Evolutionary conservation across 2,113 vertebrate species (phyloP), one percentile per base, ranked within the genome.

Genomic region (Colistium nudipinnis): DNA sequence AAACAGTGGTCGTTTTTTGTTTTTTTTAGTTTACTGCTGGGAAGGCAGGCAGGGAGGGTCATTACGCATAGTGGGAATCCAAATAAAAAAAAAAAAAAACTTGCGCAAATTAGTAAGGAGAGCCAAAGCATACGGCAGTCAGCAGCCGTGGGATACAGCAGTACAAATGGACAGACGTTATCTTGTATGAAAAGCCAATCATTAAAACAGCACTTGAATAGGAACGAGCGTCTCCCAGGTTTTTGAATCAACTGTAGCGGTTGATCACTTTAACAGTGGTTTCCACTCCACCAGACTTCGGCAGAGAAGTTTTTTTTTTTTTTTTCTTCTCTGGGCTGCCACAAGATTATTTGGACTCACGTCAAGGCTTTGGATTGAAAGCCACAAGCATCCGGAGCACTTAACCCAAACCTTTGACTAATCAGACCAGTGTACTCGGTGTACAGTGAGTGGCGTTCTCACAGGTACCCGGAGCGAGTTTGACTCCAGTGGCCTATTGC

Each of bases 291-390:
- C 79, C 77, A 79, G 35, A 78, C 76, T 74, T 78, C 70, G 68
- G 78, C 8, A 20, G 47, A 62, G 44, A 74, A 82, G 79, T 78
- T 87, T n/a, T n/a, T n/a, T n/a, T n/a, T n/a, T n/a, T n/a, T n/a
- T n/a, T n/a, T n/a, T n/a, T n/a, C 73, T 91, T 87, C 71, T 76
- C 64, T 22, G 43, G 64, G 69, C 61, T 31, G 14, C 82, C 78
- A 75, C 81, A 84, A 83, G 81, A 91, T 83, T 64, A 87, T 87
- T 69, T 90, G 83, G 87, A 90, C 67, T 67, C 62, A 53, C 56
- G 62, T 88, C 86, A 91, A 88, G 63, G 61, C 77, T 81, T 74
- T 68, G 76, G 82, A 89, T 77, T 87, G 74, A 72, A 91, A 89
- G 83, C 88, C 89, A 72, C 88, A 88, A 88, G 70, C 66, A 83